Evolutionary conservation across 2,888 invertebrate species (phyloP).

Genomic region (Athetis lepigone): DNA sequence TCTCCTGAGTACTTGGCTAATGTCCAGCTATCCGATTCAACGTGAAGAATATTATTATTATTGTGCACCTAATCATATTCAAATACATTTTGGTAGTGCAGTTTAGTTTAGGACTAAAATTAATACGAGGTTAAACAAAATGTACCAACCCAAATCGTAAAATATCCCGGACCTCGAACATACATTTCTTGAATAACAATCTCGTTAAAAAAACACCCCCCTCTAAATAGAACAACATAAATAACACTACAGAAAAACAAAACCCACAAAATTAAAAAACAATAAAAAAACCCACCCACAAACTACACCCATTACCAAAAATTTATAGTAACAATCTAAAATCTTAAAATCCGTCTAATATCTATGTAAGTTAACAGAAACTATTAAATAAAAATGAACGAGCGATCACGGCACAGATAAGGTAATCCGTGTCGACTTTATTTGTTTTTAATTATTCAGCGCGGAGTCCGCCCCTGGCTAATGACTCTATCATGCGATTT

Average conservation of each 20-base stretch:
- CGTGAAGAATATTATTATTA: too few species aligned
- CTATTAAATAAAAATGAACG: slow-evolving; percentile 85
- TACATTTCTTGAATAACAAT: too few species aligned
- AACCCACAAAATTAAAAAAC: neutral
- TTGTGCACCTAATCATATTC: too few species aligned
- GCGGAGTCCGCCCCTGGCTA: slow-evolving; percentile 86
- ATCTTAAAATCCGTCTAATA: slow-evolving; percentile 66
- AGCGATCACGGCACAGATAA: slow-evolving; percentile 82
- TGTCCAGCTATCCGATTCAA: too few species aligned
- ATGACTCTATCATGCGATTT: slow-evolving; percentile 89
- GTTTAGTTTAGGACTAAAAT: too few species aligned
- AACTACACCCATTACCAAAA: slow-evolving; percentile 45
- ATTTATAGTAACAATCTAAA: slow-evolving; percentile 55
- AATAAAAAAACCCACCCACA: slow-evolving; percentile 36
- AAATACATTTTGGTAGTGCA: too few species aligned
- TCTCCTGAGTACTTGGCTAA: too few species aligned
- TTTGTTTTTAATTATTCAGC: slow-evolving; percentile 90
- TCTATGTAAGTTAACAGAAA: slow-evolving; percentile 73
- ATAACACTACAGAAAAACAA: neutral
- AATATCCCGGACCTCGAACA: too few species aligned
- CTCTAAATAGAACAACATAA: too few species aligned
- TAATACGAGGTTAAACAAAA: too few species aligned
- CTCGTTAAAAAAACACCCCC: neutral
- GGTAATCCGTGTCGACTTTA: slow-evolving; percentile 88
- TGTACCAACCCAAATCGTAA: too few species aligned